Evolutionary conservation across 2,113 vertebrate genomes (phyloP), one percentile per base, ranked within the genome.

Genomic region (Thamnaconus septentrionalis): DNA sequence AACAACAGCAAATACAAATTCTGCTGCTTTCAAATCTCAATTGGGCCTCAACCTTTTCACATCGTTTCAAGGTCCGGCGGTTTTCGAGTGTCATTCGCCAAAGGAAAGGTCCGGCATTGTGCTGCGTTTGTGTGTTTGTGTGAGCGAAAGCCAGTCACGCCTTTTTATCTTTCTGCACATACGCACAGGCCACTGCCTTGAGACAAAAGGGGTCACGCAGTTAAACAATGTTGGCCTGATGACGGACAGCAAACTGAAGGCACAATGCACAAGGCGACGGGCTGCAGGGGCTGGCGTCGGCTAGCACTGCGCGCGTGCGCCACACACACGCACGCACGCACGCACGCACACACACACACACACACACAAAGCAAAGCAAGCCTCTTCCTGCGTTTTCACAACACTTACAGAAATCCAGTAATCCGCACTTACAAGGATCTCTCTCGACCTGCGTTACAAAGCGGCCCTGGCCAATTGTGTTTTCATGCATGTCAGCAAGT

Each of bases 141-240:
- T 66, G 50, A 59, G 53, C 49, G 71, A 42, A 67, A 51, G 80
- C 51, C 45, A 50, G 60, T 75, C 60, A 52, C 7, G 41, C 73
- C 69, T 71, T 73, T 77, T 84, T 76, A 78, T 85, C 77, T 53
- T 59, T 56, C 71, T 75, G 53, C 69, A 70, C 80, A 84, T 60
- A 72, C 46, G 54, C 84, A 68, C 56, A 64, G 66, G 63, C 73
- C 61, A 53, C 53, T 77, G 79, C 77, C 66, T 66, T 67, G 69
- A 83, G 71, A 87, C 85, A 84, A 78, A 85, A 66, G 67, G 49
- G 80, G 69, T 76, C 84, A 84, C 78, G 88, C 80, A 89, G 85
- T 82, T 66, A 50, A 57, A 78, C 81, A 88, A 87, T 89, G 89
- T 88, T 85, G 73, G 59, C 55, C 63, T 47, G 75, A 73, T 76